Evolutionary conservation across 2,888 invertebrate species (phyloP).

Genomic region (Melanophora roralis): DNA sequence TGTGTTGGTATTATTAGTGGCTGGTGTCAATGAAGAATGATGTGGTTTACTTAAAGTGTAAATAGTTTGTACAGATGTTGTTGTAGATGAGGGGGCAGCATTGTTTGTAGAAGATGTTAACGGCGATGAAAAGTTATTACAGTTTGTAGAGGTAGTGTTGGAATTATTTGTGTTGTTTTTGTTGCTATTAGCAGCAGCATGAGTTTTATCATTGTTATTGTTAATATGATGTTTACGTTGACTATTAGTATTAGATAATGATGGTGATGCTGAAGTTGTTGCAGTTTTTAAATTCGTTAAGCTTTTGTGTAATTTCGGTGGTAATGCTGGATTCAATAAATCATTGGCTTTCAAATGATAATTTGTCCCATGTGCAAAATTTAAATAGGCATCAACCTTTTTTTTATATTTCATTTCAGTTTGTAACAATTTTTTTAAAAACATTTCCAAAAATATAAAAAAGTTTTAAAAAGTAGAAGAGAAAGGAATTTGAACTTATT

Average conservation of each 20-base stretch:
- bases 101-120: slow-evolving; percentile 43
- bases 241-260: slow-evolving; percentile 28
- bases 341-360: slow-evolving; percentile 68
- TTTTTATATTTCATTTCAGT: background rate
- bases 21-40: slow-evolving; percentile 51
- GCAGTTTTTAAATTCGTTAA: slow-evolving; percentile 74
- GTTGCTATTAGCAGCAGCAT: slow-evolving; percentile 34
- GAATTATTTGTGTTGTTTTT: slow-evolving; percentile 59
- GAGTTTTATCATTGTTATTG: no score
- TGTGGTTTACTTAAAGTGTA: slow-evolving; percentile 71
- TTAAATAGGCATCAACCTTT: slow-evolving; percentile 74
- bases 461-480: slow-evolving; percentile 54
- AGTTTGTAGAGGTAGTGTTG: slow-evolving; percentile 58
- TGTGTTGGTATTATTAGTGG: slow-evolving; percentile 24
- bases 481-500: slow-evolving; percentile 39
- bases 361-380: slow-evolving; percentile 70
- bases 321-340: slow-evolving; percentile 74
- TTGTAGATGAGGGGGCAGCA: slow-evolving; percentile 26
- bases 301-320: slow-evolving; percentile 77
- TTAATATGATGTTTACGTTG: slow-evolving; percentile 54
- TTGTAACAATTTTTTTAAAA: slow-evolving; percentile 32
- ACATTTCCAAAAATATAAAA: slow-evolving; percentile 51
- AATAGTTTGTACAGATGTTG: slow-evolving; percentile 70
- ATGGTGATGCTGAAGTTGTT: slow-evolving; percentile 54
- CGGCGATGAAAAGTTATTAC: slow-evolving; percentile 48